phyloP scores from a whole-genome alignment of 2,113 vertebrate species.

The Pica pica region DNA sequence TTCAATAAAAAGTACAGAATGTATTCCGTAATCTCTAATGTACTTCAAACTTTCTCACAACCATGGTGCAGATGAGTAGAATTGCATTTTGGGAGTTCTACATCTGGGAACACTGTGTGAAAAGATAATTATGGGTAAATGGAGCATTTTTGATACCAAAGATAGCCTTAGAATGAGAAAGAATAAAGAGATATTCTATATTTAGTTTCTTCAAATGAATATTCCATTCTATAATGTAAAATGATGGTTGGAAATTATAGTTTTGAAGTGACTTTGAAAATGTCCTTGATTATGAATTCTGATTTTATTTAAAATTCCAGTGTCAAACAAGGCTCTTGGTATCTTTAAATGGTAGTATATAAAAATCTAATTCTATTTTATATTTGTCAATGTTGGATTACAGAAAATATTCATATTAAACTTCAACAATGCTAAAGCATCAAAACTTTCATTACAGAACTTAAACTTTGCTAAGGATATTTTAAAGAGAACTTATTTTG shows the following conservation, averaged over 20 bases:
- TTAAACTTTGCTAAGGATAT: not conserved
- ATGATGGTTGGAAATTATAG: not conserved
- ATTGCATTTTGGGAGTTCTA: not conserved
- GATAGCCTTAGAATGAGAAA: not conserved
- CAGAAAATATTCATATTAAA: not conserved
- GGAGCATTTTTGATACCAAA: not conserved
- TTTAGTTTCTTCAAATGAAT: slow-evolving; percentile 10
- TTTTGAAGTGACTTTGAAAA: slow-evolving; percentile 11
- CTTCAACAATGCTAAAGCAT: not conserved
- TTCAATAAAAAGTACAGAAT: not conserved
- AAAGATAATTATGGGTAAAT: slow-evolving; percentile 34
- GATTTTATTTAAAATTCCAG: not conserved
- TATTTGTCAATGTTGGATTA: not conserved
- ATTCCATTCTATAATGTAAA: not conserved
- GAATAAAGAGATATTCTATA: not conserved
- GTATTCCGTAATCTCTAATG: not conserved
- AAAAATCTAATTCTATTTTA: not conserved
- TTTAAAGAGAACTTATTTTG: not conserved
- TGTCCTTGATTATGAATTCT: not conserved
- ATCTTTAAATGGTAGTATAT: not conserved
- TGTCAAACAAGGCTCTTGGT: not conserved
- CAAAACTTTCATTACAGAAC: not conserved
- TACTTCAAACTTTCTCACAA: not conserved
- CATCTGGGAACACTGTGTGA: slow-evolving; percentile 5
- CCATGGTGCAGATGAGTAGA: not conserved